Base-by-base conservation (phyloP, 1,140 invertebrate species). In the Anoplolepis gracilipes region DNA sequence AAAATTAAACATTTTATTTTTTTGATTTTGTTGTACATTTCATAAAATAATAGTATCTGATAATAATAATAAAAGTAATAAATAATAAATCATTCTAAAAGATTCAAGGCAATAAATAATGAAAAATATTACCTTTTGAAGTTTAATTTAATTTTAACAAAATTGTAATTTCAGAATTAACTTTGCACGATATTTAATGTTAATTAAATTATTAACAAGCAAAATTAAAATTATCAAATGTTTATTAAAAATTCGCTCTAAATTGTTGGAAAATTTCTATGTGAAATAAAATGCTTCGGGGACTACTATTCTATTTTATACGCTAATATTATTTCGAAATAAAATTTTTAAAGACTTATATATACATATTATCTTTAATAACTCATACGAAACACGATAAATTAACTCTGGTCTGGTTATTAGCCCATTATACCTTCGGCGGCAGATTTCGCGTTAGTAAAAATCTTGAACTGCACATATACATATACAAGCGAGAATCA, bases 371-470 rank as follows among this genome's bases (percentile, higher is more conserved):
- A 22, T 25, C 19, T 1, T 42, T 28, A 75, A 61, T n/a, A 59
- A 22, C 13, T 1, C 57, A 13, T 78, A 36, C 39, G 28, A 55
- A 53, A 64, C 16, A 16, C 19, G 30, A 69, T 79, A 25, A 53
- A 79, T 67, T 28, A 49, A 13, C 8, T 13, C 53, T 7, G n/a
- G 25, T 30, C 11, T 1, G 33, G 6, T 36, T 30, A 28, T 22
- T 46, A 62, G 33, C 11, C 19, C 59, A 28, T 67, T 39, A 36
- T 7, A 36, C 8, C 36, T 36, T 53, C 67, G 13, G 11, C 61
- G 30, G 30, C 46, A 79, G 13, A 79, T 69, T 79, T 79, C 7
- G 46, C n/a, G 22, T 69, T 79, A 79, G 36, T 79, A 79, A 69
- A 30, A 69, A 22, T 46, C 33, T 67, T 33, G 75, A 77, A 77